Evolutionary conservation across 2,797 vertebrate species (phyloP), one percentile per base, ranked within the genome.

Genomic region (Calcarius lapponicus): DNA sequence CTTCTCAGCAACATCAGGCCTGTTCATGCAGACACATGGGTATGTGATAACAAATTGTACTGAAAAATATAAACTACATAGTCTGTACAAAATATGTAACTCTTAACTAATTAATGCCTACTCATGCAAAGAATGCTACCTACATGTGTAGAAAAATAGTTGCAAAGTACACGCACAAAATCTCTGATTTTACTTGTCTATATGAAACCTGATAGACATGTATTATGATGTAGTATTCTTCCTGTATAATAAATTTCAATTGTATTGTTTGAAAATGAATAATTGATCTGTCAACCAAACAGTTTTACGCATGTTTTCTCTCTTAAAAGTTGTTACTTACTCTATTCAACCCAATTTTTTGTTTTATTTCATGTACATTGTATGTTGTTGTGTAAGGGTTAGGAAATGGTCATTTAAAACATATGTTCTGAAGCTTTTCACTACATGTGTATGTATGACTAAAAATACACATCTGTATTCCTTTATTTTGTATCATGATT

Each of bases 1-100:
- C 98, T 99, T 92, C 98, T 99, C 94, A 98, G 99, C 96, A 99
- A 99, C 98, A 99, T 99, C 97, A 99, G 98, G 95, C 98, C 99
- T 79, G 90, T 99, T 96, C 96, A 98, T 90, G 97, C 98, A 96
- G 99, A 99, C 85, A 95, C 97, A 24, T 98, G 99, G 99, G 99
- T 99, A 98, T 97, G 99, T 96, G 97, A 92, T 88, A 95, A 97
- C 82, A 97, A 95, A 95, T 96, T 95, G 96, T 97, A 94, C 97
- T 96, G 96, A 97, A 92, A 97, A 90, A 70, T 95, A 92, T 74
- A 95, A 96, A 86, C 92, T 93, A 28, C 58, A 0, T 88, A 90
- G 66, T 96, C 92, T 97, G 94, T 97, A 95, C 79, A 88, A 97
- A 96, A 69, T 66, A 45, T 73, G 56, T 96, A 97, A 88, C 54